Evolutionary conservation across 2,888 invertebrate genomes (phyloP).

Genomic region (Pemphredon lugubris): DNA sequence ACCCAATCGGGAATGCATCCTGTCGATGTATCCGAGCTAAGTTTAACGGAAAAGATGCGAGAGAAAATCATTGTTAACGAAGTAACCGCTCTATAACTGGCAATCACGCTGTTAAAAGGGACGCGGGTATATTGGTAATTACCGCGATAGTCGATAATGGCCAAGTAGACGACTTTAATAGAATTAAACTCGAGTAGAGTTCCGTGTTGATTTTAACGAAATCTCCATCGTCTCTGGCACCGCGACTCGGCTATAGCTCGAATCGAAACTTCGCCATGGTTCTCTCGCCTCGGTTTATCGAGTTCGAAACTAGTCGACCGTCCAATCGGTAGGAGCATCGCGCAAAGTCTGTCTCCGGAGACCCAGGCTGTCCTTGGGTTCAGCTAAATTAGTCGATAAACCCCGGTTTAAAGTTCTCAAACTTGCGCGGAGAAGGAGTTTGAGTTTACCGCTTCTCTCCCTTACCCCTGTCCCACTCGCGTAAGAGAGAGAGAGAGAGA

Average conservation of each 20-base stretch:
- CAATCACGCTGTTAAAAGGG: background rate
- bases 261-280: conserved; percentile 61
- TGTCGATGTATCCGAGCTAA: no score
- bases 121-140: conserved; percentile 30
- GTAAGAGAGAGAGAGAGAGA: no score
- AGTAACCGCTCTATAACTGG: background rate
- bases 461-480: background rate
- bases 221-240: conserved; percentile 44
- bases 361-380: conserved; percentile 59
- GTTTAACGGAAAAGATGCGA: background rate
- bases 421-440: conserved; percentile 45
- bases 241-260: conserved; percentile 28
- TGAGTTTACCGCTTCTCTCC: background rate
- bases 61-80: background rate
- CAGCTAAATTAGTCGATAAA: conserved; percentile 74
- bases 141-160: conserved; percentile 29
- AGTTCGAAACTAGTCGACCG: conserved; percentile 65
- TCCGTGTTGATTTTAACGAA: conserved; percentile 67
- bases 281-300: conserved; percentile 65
- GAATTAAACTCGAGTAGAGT: conserved; percentile 61
- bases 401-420: conserved; percentile 68
- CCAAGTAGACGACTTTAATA: conserved; percentile 51
- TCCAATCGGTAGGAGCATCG: conserved; percentile 58
- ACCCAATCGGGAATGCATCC: no score
- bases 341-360: conserved; percentile 62